A percentile compares a stretch with the other conserved stretches of the same genome.
These are phyloP conservation scores for Musca domestica DNA, from an alignment of 1,140 invertebrate species.

Conservation along the genomic window DNA sequence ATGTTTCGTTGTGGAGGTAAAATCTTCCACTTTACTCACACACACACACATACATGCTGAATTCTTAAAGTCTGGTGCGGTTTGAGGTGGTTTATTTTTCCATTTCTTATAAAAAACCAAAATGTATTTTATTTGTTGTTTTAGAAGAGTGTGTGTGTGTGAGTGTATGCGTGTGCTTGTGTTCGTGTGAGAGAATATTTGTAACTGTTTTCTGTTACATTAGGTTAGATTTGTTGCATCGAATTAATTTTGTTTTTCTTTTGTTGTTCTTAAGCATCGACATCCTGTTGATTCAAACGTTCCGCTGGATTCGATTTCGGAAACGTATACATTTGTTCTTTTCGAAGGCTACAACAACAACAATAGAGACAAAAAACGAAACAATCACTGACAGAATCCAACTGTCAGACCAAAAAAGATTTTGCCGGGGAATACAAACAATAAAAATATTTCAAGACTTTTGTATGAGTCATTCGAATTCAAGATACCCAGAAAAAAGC, in stretches of 20 bases:
- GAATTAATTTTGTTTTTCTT: constrained; percentile 12
- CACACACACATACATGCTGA: too few relatives aligned
- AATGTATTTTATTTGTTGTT: neutral
- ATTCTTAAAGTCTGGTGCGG: too few relatives aligned
- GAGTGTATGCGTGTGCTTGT: neutral
- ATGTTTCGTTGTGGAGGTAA: constrained; percentile 16
- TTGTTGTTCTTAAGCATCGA: constrained; percentile 15
- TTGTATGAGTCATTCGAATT: too few relatives aligned
- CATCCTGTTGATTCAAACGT: constrained; percentile 17
- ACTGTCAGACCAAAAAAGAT: too few relatives aligned
- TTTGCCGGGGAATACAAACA: too few relatives aligned
- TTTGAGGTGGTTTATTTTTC: neutral
- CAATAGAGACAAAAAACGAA: neutral
- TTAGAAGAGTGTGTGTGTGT: neutral
- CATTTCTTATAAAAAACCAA: neutral
- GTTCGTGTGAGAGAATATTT: neutral
- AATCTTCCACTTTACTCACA: neutral
- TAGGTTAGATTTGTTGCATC: constrained; percentile 16
- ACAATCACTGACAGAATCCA: neutral
- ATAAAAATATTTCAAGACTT: too few relatives aligned
- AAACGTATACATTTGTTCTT: too few relatives aligned
- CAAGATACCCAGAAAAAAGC: too few relatives aligned
- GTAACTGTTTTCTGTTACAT: constrained; percentile 9
- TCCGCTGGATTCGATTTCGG: too few relatives aligned
- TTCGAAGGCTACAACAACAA: neutral